A percentile compares a stretch with the other conserved stretches of the same genome.
Conservation (phyloP, 2,113 vertebrate genomes). For the Puntigrus tetrazona region DNA sequence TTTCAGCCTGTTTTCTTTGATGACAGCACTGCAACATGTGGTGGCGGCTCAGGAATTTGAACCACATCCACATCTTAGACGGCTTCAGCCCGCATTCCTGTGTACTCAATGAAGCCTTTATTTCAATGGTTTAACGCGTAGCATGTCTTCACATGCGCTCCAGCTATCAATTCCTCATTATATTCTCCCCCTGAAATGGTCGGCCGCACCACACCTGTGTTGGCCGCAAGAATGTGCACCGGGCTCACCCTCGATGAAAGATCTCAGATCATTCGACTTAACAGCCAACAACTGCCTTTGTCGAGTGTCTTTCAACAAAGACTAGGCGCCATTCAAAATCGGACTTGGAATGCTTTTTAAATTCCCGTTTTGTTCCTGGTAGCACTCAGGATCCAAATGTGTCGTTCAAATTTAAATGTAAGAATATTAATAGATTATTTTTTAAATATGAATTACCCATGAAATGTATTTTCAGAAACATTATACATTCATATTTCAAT, state of each 20-base stretch:
- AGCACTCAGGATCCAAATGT: neutral
- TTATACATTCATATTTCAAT: neutral
- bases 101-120: slow-evolving; percentile 28
- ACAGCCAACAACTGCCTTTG: slow-evolving; percentile 21
- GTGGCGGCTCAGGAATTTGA: slow-evolving; percentile 33
- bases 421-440: neutral
- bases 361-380: neutral
- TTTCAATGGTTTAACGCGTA: slow-evolving; percentile 18
- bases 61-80: slow-evolving; percentile 20
- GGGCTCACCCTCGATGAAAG: slow-evolving; percentile 31
- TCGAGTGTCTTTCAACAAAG: slow-evolving; percentile 24
- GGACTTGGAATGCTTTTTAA: neutral
- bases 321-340: neutral
- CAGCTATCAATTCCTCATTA: slow-evolving; percentile 41
- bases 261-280: slow-evolving; percentile 2
- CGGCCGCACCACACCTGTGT: slow-evolving; percentile 45
- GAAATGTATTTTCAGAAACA: neutral
- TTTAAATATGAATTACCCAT: neutral
- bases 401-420: neutral
- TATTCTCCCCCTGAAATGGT: slow-evolving; percentile 41
- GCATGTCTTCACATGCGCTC: slow-evolving; percentile 51
- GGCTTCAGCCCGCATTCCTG: slow-evolving; percentile 20
- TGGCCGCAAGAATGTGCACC: slow-evolving; percentile 41
- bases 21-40: neutral
- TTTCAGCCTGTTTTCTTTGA: slow-evolving; percentile 15